Conservation (phyloP, 2,113 vertebrate genomes). For the Prietella phreatophila region DNA sequence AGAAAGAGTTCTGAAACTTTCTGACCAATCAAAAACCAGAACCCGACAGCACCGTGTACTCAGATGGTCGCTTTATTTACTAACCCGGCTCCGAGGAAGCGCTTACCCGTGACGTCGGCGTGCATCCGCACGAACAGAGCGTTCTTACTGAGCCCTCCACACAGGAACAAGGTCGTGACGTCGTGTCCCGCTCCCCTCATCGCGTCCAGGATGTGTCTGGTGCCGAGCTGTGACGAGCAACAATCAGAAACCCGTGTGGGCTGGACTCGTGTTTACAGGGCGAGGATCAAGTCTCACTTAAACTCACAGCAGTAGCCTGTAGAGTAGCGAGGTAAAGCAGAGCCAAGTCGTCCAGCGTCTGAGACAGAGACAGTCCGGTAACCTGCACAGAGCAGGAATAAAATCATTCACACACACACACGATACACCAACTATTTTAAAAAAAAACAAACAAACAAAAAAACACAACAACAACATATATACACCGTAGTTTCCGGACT, state of each 20-base stretch:
- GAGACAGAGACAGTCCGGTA: constrained; percentile 83
- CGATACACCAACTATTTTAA: neutral
- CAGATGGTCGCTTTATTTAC: neutral
- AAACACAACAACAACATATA: neutral
- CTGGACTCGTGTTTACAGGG: neutral
- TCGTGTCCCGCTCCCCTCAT: constrained; percentile 85
- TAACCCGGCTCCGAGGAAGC: neutral
- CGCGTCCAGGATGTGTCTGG: constrained; percentile 85
- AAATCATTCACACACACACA: too few species aligned
- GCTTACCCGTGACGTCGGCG: constrained; percentile 85
- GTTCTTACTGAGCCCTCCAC: constrained; percentile 96
- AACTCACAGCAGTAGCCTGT: constrained; percentile 91
- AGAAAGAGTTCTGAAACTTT: neutral
- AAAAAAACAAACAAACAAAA: too few species aligned
- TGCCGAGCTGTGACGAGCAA: constrained; percentile 80
- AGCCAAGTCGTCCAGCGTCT: constrained; percentile 86
- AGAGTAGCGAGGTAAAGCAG: constrained; percentile 90
- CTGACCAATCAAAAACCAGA: neutral
- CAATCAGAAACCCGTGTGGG: neutral
- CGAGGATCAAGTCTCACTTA: neutral
- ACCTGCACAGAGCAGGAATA: constrained; percentile 70
- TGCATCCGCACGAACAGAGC: constrained; percentile 89
- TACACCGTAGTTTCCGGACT: too few species aligned
- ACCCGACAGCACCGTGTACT: neutral
- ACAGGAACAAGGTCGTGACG: constrained; percentile 86